phyloP scores from a whole-genome alignment of 2,797 vertebrate species.

The Esox lucius region DNA sequence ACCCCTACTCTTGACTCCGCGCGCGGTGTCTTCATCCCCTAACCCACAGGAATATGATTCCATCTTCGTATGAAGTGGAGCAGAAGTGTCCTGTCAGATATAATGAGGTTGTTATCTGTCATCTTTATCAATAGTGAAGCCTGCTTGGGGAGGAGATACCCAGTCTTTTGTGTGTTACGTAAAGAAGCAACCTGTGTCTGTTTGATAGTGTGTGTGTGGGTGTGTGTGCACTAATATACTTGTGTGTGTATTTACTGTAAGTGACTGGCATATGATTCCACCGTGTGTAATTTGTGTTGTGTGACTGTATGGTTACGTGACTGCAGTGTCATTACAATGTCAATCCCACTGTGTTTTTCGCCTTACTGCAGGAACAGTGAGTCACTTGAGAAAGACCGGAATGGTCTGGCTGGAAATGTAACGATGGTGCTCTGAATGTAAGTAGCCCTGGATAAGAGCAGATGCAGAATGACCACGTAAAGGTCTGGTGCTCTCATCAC shows the following conservation, averaged over 20 bases:
- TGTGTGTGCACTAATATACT: conserved; percentile 16
- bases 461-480: not conserved
- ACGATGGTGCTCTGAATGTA: not conserved
- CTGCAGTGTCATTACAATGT: not conserved
- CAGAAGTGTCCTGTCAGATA: conserved; percentile 9
- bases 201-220: conserved; percentile 2
- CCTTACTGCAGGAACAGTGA: no score
- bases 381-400: no score
- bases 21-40: conserved; percentile 12
- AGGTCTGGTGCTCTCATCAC: not conserved
- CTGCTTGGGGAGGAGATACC: not conserved
- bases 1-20: not conserved
- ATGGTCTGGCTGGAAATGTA: not conserved
- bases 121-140: conserved; percentile 3
- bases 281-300: conserved; percentile 1
- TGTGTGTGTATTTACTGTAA: no score
- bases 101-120: conserved; percentile 9
- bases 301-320: conserved; percentile 25
- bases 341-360: not conserved
- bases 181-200: not conserved
- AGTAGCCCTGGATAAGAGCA: not conserved
- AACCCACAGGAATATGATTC: conserved; percentile 25
- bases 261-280: no score
- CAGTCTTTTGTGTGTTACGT: not conserved
- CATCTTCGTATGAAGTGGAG: conserved; percentile 1